These are phyloP conservation scores for Microtus californicus DNA, from an alignment of 2,797 vertebrate genomes.

Conservation along the genomic window DNA sequence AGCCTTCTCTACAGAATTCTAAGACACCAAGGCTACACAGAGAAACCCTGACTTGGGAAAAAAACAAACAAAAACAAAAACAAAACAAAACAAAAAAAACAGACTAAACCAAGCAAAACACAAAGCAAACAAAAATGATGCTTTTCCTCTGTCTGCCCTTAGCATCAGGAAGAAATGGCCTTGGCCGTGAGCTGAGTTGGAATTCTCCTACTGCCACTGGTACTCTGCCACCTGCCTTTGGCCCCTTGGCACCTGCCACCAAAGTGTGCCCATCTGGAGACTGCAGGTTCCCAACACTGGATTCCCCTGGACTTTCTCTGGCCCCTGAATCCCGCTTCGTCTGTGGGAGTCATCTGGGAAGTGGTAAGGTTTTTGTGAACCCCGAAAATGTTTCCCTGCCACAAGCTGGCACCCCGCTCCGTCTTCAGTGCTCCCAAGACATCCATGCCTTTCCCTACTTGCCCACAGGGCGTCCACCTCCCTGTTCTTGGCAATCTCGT, in stretches of 20 bases:
- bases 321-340: neutral
- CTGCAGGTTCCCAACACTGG: no score
- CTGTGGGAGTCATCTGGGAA: neutral
- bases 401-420: neutral
- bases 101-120: no score
- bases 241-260: no score
- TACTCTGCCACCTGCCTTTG: neutral
- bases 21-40: neutral
- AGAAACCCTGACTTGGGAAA: neutral
- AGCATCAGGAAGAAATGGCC: neutral
- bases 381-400: neutral
- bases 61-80: neutral
- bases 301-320: neutral
- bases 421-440: neutral
- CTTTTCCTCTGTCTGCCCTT: neutral
- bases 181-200: neutral
- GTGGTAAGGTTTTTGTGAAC: no score
- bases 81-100: neutral
- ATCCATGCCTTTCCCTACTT: neutral
- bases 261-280: neutral
- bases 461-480: neutral
- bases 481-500: neutral
- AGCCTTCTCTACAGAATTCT: neutral
- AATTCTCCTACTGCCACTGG: rapidly evolving
- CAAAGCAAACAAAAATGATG: neutral